These are phyloP conservation scores for Leptura quadrifasciata DNA, from an alignment of 2,888 invertebrate genomes.

Conservation along the genomic window DNA sequence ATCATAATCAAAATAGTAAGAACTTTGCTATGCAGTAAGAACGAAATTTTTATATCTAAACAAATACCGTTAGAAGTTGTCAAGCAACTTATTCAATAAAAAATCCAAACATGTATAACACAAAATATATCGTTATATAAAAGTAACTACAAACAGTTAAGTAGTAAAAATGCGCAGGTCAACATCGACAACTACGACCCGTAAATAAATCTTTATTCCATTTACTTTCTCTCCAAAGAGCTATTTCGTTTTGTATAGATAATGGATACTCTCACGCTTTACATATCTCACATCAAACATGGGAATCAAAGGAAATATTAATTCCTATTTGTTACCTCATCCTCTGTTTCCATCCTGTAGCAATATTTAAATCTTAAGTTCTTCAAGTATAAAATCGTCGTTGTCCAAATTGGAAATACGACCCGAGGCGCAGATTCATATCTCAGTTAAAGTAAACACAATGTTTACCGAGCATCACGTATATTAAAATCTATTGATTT, in stretches of 20 bases:
- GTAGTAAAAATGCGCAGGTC: background rate
- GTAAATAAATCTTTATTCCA: background rate
- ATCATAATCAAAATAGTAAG: too few relatives aligned
- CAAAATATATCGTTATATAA: background rate
- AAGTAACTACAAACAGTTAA: background rate
- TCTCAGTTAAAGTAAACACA: conserved; percentile 58
- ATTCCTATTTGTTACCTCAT: conserved; percentile 27
- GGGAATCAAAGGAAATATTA: conserved; percentile 29
- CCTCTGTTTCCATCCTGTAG: conserved; percentile 14
- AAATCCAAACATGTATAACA: background rate
- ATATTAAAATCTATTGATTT: conserved; percentile 59
- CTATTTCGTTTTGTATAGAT: conserved; percentile 4
- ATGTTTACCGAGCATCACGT: conserved; percentile 56
- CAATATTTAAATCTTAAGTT: conserved; percentile 27
- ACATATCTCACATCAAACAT: conserved; percentile 28
- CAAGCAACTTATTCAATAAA: too few relatives aligned
- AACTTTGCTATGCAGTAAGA: too few relatives aligned
- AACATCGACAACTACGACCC: conserved; percentile 6
- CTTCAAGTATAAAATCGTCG: conserved; percentile 27
- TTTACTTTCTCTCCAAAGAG: background rate
- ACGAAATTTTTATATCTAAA: too few relatives aligned
- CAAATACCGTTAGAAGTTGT: too few relatives aligned
- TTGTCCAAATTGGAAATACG: conserved; percentile 38
- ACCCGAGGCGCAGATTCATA: conserved; percentile 48
- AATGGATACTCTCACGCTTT: conserved; percentile 18